These are phyloP conservation scores for Drosophila erecta DNA, from an alignment of 1,140 invertebrate genomes.

Conservation along the genomic window DNA sequence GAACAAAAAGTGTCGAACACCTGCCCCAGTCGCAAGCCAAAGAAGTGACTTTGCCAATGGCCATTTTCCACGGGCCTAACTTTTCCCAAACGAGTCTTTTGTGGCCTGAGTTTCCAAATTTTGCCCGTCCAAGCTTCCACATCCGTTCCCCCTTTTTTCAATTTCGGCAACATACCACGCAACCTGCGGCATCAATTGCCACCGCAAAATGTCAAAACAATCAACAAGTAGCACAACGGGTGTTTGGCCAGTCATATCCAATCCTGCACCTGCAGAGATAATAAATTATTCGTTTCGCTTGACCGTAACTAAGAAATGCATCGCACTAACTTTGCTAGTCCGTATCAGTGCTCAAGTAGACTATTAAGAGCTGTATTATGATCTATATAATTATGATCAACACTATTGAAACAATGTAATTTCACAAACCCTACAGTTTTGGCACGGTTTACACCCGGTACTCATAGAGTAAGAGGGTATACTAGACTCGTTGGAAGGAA, in stretches of 20 bases:
- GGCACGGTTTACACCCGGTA: too few relatives aligned
- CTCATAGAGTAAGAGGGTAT: too few relatives aligned
- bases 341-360: background rate
- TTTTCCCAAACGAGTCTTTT: slow-evolving; percentile 28
- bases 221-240: slow-evolving; percentile 68
- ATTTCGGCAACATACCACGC: slow-evolving; percentile 20
- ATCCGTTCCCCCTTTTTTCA: background rate
- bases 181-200: slow-evolving; percentile 56
- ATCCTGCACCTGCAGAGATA: background rate
- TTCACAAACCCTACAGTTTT: too few relatives aligned
- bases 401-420: too few relatives aligned
- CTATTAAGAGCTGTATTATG: too few relatives aligned
- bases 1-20: slow-evolving; percentile 1
- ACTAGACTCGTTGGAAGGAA: too few relatives aligned
- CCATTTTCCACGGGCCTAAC: slow-evolving; percentile 36
- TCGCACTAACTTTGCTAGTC: background rate
- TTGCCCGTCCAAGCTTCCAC: background rate
- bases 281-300: background rate
- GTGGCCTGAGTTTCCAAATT: slow-evolving; percentile 12
- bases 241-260: slow-evolving; percentile 22
- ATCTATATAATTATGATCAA: too few relatives aligned
- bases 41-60: slow-evolving; percentile 40
- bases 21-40: slow-evolving; percentile 31
- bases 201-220: slow-evolving; percentile 80
- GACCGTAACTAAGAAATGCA: background rate